Evolutionary conservation across 2,797 vertebrate species (phyloP).

Genomic region (Chloroceryle amazona): DNA sequence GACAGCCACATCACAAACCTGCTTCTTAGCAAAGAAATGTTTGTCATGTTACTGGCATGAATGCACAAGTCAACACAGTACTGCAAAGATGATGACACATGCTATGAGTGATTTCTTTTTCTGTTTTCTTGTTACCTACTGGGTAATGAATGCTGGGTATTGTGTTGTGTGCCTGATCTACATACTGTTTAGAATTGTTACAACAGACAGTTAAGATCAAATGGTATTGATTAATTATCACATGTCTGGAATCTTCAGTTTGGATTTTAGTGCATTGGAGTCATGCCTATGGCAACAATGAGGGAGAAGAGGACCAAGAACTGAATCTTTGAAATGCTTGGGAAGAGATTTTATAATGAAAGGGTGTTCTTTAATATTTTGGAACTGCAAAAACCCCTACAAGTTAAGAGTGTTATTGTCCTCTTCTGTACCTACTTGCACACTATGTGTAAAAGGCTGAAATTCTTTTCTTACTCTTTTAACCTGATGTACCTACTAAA

Average conservation of each 20-base stretch:
- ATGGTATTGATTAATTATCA: neutral
- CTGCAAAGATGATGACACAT: neutral
- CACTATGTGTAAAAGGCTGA: neutral
- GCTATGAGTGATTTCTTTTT: neutral
- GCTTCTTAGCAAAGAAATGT: neutral
- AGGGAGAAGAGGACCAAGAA: neutral
- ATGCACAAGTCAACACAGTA: neutral
- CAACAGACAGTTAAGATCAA: neutral
- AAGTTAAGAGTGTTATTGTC: neutral
- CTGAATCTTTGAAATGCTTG: neutral
- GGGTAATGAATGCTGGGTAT: neutral
- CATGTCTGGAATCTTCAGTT: neutral
- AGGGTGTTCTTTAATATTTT: neutral
- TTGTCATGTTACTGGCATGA: neutral
- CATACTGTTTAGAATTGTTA: neutral
- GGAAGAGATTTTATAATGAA: neutral
- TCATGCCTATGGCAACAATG: neutral
- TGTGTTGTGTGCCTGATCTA: neutral
- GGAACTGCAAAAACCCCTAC: neutral
- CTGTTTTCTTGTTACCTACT: neutral
- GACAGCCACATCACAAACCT: neutral
- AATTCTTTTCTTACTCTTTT: constrained; percentile 8
- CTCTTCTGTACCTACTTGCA: neutral
- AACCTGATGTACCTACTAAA: neutral
- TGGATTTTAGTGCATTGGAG: neutral